Conservation (phyloP, 2,888 invertebrate species). For the Eurois occulta region DNA sequence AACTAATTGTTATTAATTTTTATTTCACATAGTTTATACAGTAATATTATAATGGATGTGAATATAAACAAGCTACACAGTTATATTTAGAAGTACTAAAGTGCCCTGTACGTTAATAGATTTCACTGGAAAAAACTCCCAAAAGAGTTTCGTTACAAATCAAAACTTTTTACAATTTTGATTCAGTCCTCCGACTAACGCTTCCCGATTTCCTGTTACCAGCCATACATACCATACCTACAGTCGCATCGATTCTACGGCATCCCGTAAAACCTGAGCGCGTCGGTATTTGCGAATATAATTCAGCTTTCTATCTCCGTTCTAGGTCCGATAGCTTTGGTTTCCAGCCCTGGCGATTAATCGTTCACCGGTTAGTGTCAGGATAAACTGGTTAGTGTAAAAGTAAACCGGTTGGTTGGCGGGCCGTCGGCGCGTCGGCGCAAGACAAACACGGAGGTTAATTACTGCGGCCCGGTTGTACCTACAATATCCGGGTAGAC, state of each 20-base stretch:
- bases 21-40: not conserved
- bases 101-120: not conserved
- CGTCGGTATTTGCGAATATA: constrained; percentile 39
- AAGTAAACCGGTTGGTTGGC: constrained; percentile 45
- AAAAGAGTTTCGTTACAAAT: not conserved
- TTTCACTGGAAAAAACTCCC: not conserved
- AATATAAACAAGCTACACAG: not conserved
- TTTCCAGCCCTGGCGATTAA: constrained; percentile 48
- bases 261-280: constrained; percentile 18
- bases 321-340: constrained; percentile 55
- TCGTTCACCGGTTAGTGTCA: constrained; percentile 47
- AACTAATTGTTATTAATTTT: not conserved
- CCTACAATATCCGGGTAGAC: constrained; percentile 38
- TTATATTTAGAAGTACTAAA: too few relatives aligned
- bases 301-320: constrained; percentile 42
- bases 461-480: constrained; percentile 49
- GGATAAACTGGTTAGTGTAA: constrained; percentile 55
- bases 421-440: constrained; percentile 33
- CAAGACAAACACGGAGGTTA: constrained; percentile 64
- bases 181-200: not conserved
- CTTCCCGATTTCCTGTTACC: constrained; percentile 1
- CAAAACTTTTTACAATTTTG: constrained; percentile 5
- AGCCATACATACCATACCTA: not conserved
- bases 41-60: not conserved
- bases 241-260: constrained; percentile 1